Percentiles rank a stretch among this genome's conserved stretches.
Evolutionary conservation across 2,888 invertebrate species (phyloP).

Genomic region (Synanthedon myopaeformis): DNA sequence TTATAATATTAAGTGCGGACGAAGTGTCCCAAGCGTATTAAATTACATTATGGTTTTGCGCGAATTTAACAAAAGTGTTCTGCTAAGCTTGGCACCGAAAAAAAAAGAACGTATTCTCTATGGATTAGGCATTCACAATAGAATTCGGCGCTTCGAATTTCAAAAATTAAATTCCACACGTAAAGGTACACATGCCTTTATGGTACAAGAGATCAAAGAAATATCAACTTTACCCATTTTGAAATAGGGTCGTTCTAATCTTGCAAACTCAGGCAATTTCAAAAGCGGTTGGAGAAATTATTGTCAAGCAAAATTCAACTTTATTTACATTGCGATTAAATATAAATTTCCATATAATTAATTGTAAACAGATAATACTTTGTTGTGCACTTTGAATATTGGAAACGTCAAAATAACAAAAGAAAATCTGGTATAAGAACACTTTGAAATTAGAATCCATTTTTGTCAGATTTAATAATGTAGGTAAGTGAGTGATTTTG

Average conservation of each 20-base stretch:
- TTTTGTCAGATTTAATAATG: no score
- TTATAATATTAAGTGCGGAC: no score
- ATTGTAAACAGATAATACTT: no score
- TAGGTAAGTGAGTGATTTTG: no score
- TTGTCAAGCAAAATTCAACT: no score
- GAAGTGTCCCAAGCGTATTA: conserved; percentile 6
- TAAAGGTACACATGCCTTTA: neutral
- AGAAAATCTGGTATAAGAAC: no score
- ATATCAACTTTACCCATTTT: neutral
- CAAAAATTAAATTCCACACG: conserved; percentile 1
- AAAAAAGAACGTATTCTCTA: conserved; percentile 21
- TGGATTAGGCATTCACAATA: conserved; percentile 28
- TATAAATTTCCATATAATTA: no score
- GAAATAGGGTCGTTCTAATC: neutral
- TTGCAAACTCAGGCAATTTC: conserved; percentile 1
- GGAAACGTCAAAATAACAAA: no score
- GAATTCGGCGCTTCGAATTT: conserved; percentile 12
- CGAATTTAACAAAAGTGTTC: conserved; percentile 12
- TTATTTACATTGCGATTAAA: no score
- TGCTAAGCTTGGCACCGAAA: conserved; percentile 6
- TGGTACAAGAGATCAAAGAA: conserved; percentile 1
- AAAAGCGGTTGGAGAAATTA: neutral
- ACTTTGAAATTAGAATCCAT: no score
- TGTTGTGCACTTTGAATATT: no score
- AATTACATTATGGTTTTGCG: conserved; percentile 12